phyloP scores from a whole-genome alignment of 1,140 invertebrate species.

The Lepidotrigona ventralis region DNA sequence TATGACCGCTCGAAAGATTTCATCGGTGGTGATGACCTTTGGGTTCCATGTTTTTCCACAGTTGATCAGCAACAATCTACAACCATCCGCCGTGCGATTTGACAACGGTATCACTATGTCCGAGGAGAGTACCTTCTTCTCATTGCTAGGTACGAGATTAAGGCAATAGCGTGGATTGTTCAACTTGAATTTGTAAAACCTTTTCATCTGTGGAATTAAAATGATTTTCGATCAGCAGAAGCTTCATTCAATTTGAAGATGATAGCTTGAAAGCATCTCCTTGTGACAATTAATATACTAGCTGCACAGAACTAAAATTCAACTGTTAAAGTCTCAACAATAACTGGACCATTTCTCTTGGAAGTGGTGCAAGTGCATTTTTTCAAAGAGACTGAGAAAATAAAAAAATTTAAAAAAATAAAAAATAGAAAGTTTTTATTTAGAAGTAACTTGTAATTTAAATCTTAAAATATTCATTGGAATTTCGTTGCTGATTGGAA shows the following conservation, averaged over 20 bases:
- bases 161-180: slow-evolving; percentile 81
- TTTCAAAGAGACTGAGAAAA: too few species aligned
- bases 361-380: too few species aligned
- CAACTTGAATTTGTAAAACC: slow-evolving; percentile 81
- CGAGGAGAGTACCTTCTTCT: slow-evolving; percentile 79
- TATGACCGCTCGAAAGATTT: slow-evolving; percentile 83
- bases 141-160: slow-evolving; percentile 78
- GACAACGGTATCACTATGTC: slow-evolving; percentile 83
- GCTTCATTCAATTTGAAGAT: neutral
- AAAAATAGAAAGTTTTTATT: too few species aligned
- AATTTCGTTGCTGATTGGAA: too few species aligned
- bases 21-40: slow-evolving; percentile 80
- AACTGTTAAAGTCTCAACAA: neutral
- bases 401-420: too few species aligned
- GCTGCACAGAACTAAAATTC: too few species aligned
- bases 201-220: slow-evolving; percentile 79
- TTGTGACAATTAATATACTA: neutral
- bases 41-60: slow-evolving; percentile 85
- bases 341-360: neutral
- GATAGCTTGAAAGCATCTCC: neutral
- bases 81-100: slow-evolving; percentile 79
- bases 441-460: too few species aligned
- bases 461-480: too few species aligned
- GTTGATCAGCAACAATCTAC: slow-evolving; percentile 81
- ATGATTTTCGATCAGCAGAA: neutral